Conservation (phyloP, 2,113 vertebrate genomes). For the Scolopax mira region DNA sequence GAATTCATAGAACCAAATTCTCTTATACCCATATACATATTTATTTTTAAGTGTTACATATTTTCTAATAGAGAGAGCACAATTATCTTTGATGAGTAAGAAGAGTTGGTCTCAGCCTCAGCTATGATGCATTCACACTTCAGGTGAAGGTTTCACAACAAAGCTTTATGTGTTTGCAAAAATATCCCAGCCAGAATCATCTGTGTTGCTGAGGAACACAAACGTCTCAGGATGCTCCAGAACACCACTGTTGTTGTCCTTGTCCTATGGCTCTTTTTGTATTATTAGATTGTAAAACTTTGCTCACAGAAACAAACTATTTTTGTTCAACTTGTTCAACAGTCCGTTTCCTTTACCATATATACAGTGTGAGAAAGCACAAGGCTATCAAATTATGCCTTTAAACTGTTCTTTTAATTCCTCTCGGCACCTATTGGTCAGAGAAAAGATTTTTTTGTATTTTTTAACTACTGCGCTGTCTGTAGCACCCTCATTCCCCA, state of each 20-base stretch:
- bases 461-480: not conserved
- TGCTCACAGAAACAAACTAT: not conserved
- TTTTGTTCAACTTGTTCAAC: not conserved
- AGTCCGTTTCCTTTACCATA: not conserved
- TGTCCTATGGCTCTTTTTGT: not conserved
- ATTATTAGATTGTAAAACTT: not conserved
- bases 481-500: not conserved
- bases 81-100: not conserved
- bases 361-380: not conserved
- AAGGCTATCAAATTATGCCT: not conserved
- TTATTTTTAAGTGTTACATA: accelerated
- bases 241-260: not conserved
- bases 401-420: not conserved
- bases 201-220: not conserved
- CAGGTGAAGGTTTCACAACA: not conserved
- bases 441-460: not conserved
- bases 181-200: not conserved
- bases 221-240: not conserved
- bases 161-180: not conserved
- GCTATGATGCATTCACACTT: accelerated
- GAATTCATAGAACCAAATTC: not conserved
- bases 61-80: not conserved
- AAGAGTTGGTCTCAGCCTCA: not conserved
- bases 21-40: accelerated
- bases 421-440: not conserved